phyloP scores from a whole-genome alignment of 2,888 invertebrate genomes.

The Acanthoscelides obtectus region DNA sequence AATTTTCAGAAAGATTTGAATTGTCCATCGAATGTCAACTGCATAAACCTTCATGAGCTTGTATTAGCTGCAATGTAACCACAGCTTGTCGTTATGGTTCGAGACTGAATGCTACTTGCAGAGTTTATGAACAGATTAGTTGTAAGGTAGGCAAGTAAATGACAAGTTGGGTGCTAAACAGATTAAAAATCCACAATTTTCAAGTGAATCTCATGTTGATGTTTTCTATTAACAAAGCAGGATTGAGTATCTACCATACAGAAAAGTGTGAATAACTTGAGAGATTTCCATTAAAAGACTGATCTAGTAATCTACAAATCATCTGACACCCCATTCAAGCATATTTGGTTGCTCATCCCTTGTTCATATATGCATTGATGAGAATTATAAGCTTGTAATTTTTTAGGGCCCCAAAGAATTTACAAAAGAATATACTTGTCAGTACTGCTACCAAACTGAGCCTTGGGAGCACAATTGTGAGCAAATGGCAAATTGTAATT shows the following conservation, averaged over 20 bases:
- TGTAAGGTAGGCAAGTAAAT: slow-evolving; percentile 57
- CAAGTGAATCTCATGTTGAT: too few relatives aligned
- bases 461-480: slow-evolving; percentile 82
- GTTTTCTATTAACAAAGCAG: too few relatives aligned
- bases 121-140: slow-evolving; percentile 57
- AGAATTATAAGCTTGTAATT: slow-evolving; percentile 6
- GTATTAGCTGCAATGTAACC: slow-evolving; percentile 72
- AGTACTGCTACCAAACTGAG: slow-evolving; percentile 94
- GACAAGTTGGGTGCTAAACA: too few relatives aligned
- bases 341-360: too few relatives aligned
- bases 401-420: slow-evolving; percentile 58
- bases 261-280: too few relatives aligned
- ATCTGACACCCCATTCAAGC: too few relatives aligned
- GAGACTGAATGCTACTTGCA: slow-evolving; percentile 64
- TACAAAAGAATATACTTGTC: slow-evolving; percentile 67
- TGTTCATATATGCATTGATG: too few relatives aligned
- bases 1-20: slow-evolving; percentile 26
- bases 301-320: too few relatives aligned
- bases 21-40: slow-evolving; percentile 54
- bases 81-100: slow-evolving; percentile 74
- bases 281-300: too few relatives aligned
- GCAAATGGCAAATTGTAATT: slow-evolving; percentile 75
- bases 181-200: too few relatives aligned
- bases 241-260: too few relatives aligned
- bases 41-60: slow-evolving; percentile 67